Conservation (phyloP, 1,140 invertebrate genomes). For the Matsumurasca onukii region DNA sequence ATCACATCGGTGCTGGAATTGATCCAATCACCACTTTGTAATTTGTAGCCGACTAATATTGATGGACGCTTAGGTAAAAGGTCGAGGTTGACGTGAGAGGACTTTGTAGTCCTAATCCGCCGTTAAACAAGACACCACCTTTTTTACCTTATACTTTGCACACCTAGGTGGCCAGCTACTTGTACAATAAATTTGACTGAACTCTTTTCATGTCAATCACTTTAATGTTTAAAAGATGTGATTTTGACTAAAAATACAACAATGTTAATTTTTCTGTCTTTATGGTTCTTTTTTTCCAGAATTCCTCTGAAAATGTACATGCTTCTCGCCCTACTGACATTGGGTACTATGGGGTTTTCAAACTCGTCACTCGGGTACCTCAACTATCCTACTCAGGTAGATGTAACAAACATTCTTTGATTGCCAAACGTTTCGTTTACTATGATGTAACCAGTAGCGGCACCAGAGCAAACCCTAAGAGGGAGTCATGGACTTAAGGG, state of each 20-base stretch:
- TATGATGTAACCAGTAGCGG: too few species aligned
- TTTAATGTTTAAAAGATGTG: background rate
- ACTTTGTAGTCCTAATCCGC: background rate
- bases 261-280: background rate
- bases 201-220: background rate
- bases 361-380: constrained; percentile 94
- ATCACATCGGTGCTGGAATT: too few species aligned
- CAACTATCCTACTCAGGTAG: constrained; percentile 84
- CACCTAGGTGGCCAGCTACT: background rate
- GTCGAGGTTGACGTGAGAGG: too few species aligned
- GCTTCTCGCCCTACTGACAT: constrained; percentile 79
- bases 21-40: too few species aligned
- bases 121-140: background rate
- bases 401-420: background rate
- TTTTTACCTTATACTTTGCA: background rate
- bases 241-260: background rate
- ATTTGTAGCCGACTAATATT: too few species aligned
- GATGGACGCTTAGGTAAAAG: too few species aligned
- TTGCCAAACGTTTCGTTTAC: too few species aligned
- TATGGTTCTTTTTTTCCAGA: constrained; percentile 55
- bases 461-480: too few species aligned
- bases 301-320: constrained; percentile 82
- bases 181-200: background rate
- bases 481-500: too few species aligned
- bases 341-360: constrained; percentile 95